A percentile compares a stretch with the other conserved stretches of the same genome.
phyloP scores from a whole-genome alignment of 2,113 vertebrate species.

The Coreoperca whiteheadi region DNA sequence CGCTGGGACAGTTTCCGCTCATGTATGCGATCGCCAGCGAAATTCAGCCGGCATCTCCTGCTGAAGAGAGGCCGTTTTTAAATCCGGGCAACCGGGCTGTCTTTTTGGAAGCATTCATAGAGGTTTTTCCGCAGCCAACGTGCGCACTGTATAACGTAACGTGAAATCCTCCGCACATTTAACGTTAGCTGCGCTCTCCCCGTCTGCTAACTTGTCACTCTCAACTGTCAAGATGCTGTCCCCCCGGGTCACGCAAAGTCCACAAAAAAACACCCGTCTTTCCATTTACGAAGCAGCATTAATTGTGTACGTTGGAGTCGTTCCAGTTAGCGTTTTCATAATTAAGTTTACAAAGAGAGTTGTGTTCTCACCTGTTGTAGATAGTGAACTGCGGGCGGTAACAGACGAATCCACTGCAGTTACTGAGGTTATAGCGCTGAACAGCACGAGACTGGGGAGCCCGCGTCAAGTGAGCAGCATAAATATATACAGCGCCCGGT shows the following conservation, averaged over 20 bases:
- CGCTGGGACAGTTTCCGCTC: not conserved
- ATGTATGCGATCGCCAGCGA: not conserved
- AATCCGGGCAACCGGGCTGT: not conserved
- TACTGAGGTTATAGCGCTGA: not conserved
- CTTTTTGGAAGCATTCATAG: not conserved
- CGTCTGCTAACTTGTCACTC: slow-evolving; percentile 20
- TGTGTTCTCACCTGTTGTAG: slow-evolving; percentile 55
- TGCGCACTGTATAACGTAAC: no score
- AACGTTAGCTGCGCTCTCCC: not conserved
- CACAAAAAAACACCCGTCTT: not conserved
- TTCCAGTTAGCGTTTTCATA: not conserved
- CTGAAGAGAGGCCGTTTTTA: not conserved
- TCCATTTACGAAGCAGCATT: not conserved
- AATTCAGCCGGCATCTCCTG: not conserved
- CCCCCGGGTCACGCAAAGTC: not conserved
- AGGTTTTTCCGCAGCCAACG: no score
- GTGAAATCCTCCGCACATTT: not conserved
- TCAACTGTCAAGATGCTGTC: slow-evolving; percentile 24
- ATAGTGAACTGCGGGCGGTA: not conserved
- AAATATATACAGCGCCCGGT: not conserved
- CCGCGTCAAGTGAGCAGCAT: not conserved
- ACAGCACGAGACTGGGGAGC: slow-evolving; percentile 1
- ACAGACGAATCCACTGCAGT: not conserved
- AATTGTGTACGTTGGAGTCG: fast-evolving
- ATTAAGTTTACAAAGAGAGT: not conserved